A percentile compares a stretch with the other conserved stretches of the same genome.
Conservation (phyloP, 2,888 invertebrate genomes). For the Hypercompe scribonia region DNA sequence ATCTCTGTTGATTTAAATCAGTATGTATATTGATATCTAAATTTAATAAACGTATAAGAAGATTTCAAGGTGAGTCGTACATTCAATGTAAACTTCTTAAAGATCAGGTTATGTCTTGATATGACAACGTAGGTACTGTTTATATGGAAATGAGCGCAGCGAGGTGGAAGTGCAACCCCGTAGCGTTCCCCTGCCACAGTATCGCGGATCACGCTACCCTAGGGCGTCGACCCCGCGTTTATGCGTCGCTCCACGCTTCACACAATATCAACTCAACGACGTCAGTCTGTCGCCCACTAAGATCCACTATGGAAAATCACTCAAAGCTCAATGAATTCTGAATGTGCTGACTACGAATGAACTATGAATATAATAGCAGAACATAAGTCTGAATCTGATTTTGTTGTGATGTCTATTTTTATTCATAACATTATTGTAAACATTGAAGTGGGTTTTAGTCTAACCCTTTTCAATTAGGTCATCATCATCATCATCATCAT, state of each 20-base stretch:
- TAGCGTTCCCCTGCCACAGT: constrained; percentile 58
- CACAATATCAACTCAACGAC: constrained; percentile 55
- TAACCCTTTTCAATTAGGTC: neutral
- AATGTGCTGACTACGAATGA: constrained; percentile 53
- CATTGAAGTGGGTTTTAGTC: neutral
- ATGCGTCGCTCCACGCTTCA: constrained; percentile 57
- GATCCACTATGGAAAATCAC: constrained; percentile 53
- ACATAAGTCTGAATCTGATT: constrained; percentile 17
- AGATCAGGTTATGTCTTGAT: constrained; percentile 71
- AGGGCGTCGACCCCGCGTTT: constrained; percentile 79
- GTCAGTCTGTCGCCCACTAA: constrained; percentile 49
- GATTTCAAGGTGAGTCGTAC: neutral
- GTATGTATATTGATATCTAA: neutral
- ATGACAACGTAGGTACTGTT: constrained; percentile 72
- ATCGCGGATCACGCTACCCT: constrained; percentile 45
- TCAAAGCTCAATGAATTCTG: constrained; percentile 60
- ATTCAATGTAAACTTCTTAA: constrained; percentile 17
- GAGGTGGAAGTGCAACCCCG: constrained; percentile 83
- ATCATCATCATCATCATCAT: no score
- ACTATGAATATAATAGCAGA: constrained; percentile 38
- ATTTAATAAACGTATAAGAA: neutral
- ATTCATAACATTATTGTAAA: neutral
- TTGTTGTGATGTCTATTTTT: neutral
- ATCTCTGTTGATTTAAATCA: neutral
- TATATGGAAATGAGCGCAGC: constrained; percentile 85